phyloP scores from a whole-genome alignment of 1,140 invertebrate species.

The Galleria mellonella region DNA sequence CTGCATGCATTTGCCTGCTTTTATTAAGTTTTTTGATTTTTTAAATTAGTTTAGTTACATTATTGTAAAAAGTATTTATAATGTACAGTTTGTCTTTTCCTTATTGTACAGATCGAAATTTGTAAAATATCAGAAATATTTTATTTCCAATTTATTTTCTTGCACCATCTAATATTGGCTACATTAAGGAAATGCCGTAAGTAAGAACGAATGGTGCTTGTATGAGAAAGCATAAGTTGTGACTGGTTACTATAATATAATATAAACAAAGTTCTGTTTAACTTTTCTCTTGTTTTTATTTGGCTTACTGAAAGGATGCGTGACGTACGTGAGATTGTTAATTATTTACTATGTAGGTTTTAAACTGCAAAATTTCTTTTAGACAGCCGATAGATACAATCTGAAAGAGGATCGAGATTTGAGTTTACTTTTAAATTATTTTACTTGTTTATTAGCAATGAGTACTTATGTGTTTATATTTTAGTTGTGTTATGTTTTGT shows the following conservation, averaged over 20 bases:
- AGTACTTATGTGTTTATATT: slow-evolving; percentile 71
- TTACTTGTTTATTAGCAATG: slow-evolving; percentile 65
- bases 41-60: slow-evolving; percentile 72
- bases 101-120: slow-evolving; percentile 72
- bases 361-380: slow-evolving; percentile 18
- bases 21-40: slow-evolving; percentile 66
- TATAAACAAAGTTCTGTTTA: slow-evolving; percentile 31
- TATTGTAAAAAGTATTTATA: slow-evolving; percentile 69
- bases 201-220: slow-evolving; percentile 75
- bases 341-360: slow-evolving; percentile 13
- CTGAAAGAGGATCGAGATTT: slow-evolving; percentile 41
- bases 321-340: slow-evolving; percentile 42
- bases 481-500: slow-evolving; percentile 72
- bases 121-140: slow-evolving; percentile 78
- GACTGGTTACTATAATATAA: slow-evolving; percentile 37
- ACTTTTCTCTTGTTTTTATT: slow-evolving; percentile 60
- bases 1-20: slow-evolving; percentile 79
- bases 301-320: slow-evolving; percentile 59
- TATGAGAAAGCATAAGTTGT: slow-evolving; percentile 43
- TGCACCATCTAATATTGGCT: slow-evolving; percentile 85
- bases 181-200: slow-evolving; percentile 88
- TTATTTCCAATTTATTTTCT: slow-evolving; percentile 83
- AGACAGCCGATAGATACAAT: slow-evolving; percentile 26
- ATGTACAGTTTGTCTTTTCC: slow-evolving; percentile 70
- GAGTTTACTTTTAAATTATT: slow-evolving; percentile 54